A percentile compares a stretch with the other conserved stretches of the same genome.
These are phyloP conservation scores for Pangasius macronema DNA, from an alignment of 2,797 vertebrate genomes.

Conservation along the genomic window DNA sequence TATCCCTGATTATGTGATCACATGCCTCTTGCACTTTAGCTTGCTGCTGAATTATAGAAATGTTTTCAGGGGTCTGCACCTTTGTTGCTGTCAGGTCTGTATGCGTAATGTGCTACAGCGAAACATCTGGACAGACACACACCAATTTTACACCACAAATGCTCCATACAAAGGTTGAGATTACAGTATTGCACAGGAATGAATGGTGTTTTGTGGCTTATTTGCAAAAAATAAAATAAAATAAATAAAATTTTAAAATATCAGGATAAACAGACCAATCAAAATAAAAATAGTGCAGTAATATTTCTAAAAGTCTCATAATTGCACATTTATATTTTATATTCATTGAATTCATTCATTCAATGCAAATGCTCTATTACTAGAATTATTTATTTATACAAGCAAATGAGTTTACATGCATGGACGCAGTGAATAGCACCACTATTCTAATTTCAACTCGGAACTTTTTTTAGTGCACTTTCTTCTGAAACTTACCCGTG, in stretches of 20 bases:
- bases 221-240: no score
- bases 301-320: neutral
- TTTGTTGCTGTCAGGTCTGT: neutral
- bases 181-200: neutral
- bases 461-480: neutral
- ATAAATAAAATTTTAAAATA: neutral
- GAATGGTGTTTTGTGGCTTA: neutral
- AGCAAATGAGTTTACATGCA: neutral
- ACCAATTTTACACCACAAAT: slow-evolving; percentile 8
- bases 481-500: slow-evolving; percentile 49
- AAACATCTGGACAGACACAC: slow-evolving; percentile 26
- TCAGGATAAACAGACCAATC: neutral
- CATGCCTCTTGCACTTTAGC: neutral
- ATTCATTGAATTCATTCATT: no score
- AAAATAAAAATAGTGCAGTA: neutral
- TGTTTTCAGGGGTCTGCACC: neutral
- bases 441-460: neutral
- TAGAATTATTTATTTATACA: neutral
- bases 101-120: neutral
- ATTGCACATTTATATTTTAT: no score
- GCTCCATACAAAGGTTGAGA: neutral
- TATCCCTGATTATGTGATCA: neutral
- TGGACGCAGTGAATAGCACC: no score
- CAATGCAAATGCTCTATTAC: neutral
- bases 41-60: neutral